A percentile compares a stretch with the other conserved stretches of the same genome.
Evolutionary conservation across 2,797 vertebrate species (phyloP).

Genomic region (Remorina albescens): DNA sequence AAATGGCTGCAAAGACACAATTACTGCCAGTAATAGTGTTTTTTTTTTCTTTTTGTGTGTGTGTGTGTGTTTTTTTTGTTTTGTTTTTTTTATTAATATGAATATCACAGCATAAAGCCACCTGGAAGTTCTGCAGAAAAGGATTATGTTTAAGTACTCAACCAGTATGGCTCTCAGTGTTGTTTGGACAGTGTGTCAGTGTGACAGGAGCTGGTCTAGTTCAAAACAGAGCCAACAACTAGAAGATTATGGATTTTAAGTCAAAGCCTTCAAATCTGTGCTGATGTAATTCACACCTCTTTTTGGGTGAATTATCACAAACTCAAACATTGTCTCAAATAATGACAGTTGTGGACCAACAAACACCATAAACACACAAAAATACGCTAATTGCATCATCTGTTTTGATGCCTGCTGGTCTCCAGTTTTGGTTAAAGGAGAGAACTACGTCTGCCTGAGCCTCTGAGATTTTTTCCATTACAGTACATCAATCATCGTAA

Average conservation of each 20-base stretch:
- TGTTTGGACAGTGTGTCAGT: not conserved
- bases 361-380: not conserved
- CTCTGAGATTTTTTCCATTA: no score
- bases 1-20: not conserved
- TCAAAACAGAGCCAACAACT: not conserved
- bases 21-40: not conserved
- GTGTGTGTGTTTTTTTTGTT: not conserved
- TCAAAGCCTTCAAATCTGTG: conserved; percentile 7
- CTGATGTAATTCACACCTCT: conserved; percentile 11
- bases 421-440: no score
- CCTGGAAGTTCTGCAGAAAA: not conserved
- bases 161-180: not conserved
- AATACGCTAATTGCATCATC: no score
- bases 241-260: no score
- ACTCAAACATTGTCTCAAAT: no score
- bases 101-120: not conserved
- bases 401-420: no score
- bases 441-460: no score
- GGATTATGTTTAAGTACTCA: not conserved
- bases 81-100: no score
- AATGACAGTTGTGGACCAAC: no score
- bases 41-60: no score
- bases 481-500: no score
- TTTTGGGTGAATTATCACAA: conserved; percentile 15
- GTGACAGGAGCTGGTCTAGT: not conserved